These are phyloP conservation scores for Kryptolebias ocellatus DNA, from an alignment of 2,797 vertebrate genomes.

Conservation along the genomic window DNA sequence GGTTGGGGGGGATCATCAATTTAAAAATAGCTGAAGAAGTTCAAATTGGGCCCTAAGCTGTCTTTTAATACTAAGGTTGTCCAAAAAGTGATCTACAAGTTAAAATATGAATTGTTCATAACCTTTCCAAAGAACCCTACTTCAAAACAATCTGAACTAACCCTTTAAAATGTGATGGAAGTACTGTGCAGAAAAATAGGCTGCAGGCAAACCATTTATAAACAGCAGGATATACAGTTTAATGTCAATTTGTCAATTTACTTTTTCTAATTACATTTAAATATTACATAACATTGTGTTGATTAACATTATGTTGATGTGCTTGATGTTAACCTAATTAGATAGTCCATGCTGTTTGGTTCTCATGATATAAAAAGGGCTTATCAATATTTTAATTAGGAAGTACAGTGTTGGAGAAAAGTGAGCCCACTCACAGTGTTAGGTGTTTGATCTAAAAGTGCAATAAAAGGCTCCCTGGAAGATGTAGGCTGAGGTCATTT, in stretches of 20 bases:
- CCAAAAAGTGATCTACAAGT: too few species aligned
- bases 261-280: background rate
- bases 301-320: background rate
- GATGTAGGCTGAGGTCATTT: conserved; percentile 22
- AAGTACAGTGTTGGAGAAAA: background rate
- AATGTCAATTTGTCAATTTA: background rate
- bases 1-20: too few species aligned
- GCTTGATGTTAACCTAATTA: background rate
- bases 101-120: too few species aligned
- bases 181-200: background rate
- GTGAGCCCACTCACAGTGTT: conserved; percentile 10
- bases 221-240: background rate
- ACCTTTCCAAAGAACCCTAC: too few species aligned
- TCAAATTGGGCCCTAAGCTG: too few species aligned
- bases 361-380: background rate
- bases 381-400: conserved; percentile 2
- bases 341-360: background rate
- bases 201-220: background rate
- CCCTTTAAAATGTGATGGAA: background rate
- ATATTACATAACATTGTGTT: background rate
- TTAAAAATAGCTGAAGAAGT: too few species aligned
- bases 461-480: conserved; percentile 24
- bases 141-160: too few species aligned
- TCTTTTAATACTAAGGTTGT: too few species aligned
- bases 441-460: conserved; percentile 5